Evolutionary conservation across 2,797 vertebrate species (phyloP), one percentile per base, ranked within the genome.

Genomic region (Cryptoprocta ferox): DNA sequence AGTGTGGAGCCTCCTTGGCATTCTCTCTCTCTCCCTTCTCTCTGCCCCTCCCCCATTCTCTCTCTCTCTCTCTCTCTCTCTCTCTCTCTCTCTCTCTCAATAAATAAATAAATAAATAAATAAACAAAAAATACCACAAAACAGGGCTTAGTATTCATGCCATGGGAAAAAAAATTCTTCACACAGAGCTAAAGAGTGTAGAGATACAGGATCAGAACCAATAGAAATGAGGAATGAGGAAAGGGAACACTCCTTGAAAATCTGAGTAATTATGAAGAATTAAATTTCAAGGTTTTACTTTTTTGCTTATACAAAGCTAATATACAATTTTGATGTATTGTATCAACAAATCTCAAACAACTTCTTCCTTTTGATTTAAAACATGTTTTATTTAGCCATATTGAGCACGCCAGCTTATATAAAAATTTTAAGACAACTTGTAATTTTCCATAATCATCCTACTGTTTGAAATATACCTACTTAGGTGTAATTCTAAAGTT

Each of bases 381-480:
- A 86, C 63, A 75, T 10, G 94, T 98, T 96, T 97, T 30, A 96
- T 94, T 97, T 96, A 63, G 45, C 56, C 42, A 89, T 96, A 97
- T 28, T 83, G 91, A 89, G 87, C n/a, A 68, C 66, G 71, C 59
- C 88, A 24, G 50, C 32, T 83, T 80, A 79, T 56, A 3, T 92
- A 97, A 98, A 93, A 95, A 28, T 70, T 92, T 97, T 68, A 24
- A 53, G 42, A 84, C 32, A 93, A 63, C 3, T 59, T 81, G 35
- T 39, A 73, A 63, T 80, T 96, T 95, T 76, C 84, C 75, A 21
- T 28, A 88, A 84, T 96, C 61, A 90, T 80, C 84, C 59, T 88
- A 71, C 79, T 89, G 21, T 15, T 89, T 94, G 84, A 97, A 96
- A 95, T 96, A 80, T 65, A 87, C 95, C 91, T 50, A 39, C 35